phyloP scores from a whole-genome alignment of 1,140 invertebrate species.

The Palaemon carinicauda region DNA sequence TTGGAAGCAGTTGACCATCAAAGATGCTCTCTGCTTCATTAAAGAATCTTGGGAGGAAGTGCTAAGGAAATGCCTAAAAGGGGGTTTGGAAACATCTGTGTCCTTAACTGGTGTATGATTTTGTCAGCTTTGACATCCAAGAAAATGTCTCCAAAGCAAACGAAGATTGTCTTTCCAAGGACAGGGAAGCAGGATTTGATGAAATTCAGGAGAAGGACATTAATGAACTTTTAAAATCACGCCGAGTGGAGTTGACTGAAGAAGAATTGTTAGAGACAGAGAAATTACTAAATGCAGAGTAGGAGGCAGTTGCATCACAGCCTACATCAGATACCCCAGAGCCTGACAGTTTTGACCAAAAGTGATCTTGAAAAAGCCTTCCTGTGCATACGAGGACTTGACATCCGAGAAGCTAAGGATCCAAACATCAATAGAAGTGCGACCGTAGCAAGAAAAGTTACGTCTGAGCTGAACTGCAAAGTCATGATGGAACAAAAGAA shows the following conservation, averaged over 20 bases:
- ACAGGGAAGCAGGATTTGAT: constrained; percentile 15
- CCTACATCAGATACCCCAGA: not conserved
- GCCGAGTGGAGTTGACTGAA: constrained; percentile 3
- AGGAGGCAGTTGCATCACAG: not conserved
- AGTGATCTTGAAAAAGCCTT: not conserved
- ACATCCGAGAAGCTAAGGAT: constrained; percentile 6
- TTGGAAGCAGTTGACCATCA: not conserved
- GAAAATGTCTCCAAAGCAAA: constrained; percentile 11
- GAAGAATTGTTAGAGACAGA: not conserved
- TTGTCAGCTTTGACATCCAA: not conserved
- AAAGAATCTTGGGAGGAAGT: not conserved
- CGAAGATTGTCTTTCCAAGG: not conserved
- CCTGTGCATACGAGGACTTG: not conserved
- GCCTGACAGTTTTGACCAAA: not conserved
- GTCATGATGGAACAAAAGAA: too few species aligned
- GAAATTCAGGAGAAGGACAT: not conserved
- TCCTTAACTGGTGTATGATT: not conserved
- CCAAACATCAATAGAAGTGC: constrained; percentile 4
- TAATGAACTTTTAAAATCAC: not conserved
- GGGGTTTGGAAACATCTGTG: constrained; percentile 13
- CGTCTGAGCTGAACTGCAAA: too few species aligned
- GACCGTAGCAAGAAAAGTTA: constrained; percentile 15
- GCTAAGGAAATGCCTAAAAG: not conserved
- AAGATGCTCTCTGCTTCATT: not conserved
- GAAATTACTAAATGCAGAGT: not conserved